phyloP scores from a whole-genome alignment of 2,113 vertebrate species.

The Dasyornis broadbenti region DNA sequence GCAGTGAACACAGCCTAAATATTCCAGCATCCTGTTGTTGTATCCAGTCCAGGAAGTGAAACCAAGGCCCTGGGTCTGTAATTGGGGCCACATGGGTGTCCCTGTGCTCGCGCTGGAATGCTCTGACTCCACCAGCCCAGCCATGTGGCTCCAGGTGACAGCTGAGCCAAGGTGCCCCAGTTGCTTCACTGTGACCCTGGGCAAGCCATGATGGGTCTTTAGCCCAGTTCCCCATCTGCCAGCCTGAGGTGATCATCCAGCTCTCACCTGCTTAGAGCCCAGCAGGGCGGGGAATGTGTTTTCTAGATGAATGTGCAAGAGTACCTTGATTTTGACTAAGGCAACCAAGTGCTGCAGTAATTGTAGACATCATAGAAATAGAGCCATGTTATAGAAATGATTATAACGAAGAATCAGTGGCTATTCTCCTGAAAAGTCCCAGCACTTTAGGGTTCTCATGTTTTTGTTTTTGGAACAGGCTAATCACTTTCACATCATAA shows the following conservation, averaged over 20 bases:
- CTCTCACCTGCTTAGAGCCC: neutral
- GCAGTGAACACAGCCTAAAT: neutral
- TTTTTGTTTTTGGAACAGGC: constrained; percentile 10
- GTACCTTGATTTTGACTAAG: neutral
- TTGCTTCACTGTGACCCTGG: rapidly evolving
- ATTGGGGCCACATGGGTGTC: constrained; percentile 24
- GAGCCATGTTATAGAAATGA: neutral
- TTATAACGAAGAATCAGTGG: neutral
- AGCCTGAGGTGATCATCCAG: neutral
- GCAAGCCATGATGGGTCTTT: neutral
- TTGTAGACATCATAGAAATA: neutral
- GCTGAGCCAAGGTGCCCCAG: neutral
- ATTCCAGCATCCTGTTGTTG: constrained; percentile 8
- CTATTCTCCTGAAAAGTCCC: neutral
- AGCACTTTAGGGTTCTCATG: neutral
- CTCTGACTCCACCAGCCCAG: neutral
- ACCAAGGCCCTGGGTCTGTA: neutral
- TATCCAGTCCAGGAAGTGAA: constrained; percentile 10
- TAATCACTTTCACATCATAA: constrained; percentile 62
- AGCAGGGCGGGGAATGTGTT: neutral
- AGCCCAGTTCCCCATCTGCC: neutral
- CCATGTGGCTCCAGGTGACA: neutral
- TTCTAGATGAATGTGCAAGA: neutral
- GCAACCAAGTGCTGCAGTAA: neutral
- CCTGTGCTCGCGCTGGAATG: rapidly evolving